These are phyloP conservation scores for Cephus spinipes DNA, from an alignment of 2,888 invertebrate species.

Conservation along the genomic window DNA sequence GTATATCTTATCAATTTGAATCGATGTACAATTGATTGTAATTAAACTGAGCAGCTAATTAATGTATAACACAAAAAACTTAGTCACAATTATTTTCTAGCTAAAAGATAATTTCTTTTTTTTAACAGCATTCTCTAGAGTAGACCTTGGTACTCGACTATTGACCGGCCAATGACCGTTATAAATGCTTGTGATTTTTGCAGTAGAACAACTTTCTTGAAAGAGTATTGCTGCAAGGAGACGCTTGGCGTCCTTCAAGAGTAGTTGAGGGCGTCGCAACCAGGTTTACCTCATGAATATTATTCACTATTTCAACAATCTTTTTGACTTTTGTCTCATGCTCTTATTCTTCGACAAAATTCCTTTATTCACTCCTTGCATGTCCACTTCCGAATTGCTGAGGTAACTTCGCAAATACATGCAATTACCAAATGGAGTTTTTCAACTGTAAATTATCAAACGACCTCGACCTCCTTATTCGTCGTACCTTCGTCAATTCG, in stretches of 20 bases:
- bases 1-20: neutral
- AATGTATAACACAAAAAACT: neutral
- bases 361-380: neutral
- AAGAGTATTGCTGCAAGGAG: constrained; percentile 26
- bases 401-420: neutral
- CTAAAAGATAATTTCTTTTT: neutral
- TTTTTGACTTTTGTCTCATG: neutral
- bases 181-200: constrained; percentile 43
- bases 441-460: constrained; percentile 3
- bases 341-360: neutral
- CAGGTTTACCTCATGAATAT: neutral
- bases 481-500: neutral
- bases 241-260: constrained; percentile 17
- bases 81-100: neutral
- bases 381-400: neutral
- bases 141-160: constrained; percentile 3
- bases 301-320: neutral
- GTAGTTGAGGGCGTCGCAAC: neutral
- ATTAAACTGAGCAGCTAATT: neutral
- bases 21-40: neutral
- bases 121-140: neutral
- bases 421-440: neutral
- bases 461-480: constrained; percentile 54
- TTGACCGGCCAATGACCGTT: constrained; percentile 50
- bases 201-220: constrained; percentile 21